A percentile compares a stretch with the other conserved stretches of the same genome.
Evolutionary conservation across 2,797 vertebrate species (phyloP).

Genomic region (Eulemur mongoz): DNA sequence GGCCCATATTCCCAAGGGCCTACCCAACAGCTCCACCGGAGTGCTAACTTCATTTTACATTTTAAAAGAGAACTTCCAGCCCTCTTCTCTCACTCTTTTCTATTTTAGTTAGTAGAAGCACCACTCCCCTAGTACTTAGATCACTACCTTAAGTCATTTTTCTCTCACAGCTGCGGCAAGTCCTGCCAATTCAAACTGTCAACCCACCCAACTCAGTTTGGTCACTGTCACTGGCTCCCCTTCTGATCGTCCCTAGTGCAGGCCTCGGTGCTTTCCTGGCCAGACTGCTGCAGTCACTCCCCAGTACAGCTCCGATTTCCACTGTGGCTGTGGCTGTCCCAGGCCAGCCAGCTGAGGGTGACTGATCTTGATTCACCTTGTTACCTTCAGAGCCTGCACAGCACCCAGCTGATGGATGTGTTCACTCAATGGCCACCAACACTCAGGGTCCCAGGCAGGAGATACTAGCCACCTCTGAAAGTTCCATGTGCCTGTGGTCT

Average conservation of each 20-base stretch:
- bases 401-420: background rate
- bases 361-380: too few relatives aligned
- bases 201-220: background rate
- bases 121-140: background rate
- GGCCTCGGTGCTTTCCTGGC: background rate
- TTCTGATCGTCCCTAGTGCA: too few relatives aligned
- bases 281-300: background rate
- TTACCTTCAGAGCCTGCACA: background rate
- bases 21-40: background rate
- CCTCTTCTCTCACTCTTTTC: background rate
- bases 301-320: background rate
- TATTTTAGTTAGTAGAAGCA: background rate
- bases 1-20: background rate
- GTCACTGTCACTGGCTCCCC: background rate
- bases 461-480: background rate
- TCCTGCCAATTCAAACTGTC: background rate
- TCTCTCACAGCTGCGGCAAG: background rate
- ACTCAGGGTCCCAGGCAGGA: background rate
- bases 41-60: background rate
- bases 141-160: background rate
- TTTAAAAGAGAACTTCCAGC: background rate
- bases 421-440: background rate
- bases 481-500: background rate
- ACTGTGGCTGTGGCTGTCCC: background rate
- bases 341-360: background rate